Base-by-base conservation (phyloP, 1,140 invertebrate genomes). In the Acromyrmex heyeri region DNA sequence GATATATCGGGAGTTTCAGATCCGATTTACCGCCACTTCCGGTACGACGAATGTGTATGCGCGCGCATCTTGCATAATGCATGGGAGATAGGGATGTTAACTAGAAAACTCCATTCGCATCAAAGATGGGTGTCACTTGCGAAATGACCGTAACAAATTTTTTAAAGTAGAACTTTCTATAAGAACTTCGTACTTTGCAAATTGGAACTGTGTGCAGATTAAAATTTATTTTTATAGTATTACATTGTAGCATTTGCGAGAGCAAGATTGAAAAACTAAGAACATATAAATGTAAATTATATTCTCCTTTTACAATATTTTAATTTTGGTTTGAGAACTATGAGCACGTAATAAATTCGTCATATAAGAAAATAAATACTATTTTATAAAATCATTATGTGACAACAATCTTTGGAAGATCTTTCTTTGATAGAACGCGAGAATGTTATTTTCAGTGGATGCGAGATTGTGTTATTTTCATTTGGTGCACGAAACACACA, bases 21-120 rank as follows among this genome's bases (percentile, higher is more conserved):
- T 92, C 88, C 89, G 92, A 93, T 92, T 93, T 93, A 91, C 86
- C 91, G 89, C 86, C 85, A 90, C 90, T 93, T 93, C 88, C 87
- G 86, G 44, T 76, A 86, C 83, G 87, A 91, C 86, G 88, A 86
- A 82, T 88, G 88, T 91, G 50, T 57, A 81, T 72, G 79, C 86
- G 92, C 85, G 81, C 91, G 76, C 86, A 79, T 85, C 12, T 53
- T 91, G 92, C 92, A 93, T 92, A 91, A 93, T 93, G 92, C 91
- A 92, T 89, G 79, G 86, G 88, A 92, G 93, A 88, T 87, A 72
- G 85, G 82, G 79, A 90, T 67, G 89, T 90, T 89, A 93, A 93
- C 88, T 90, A 76, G 92, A 91, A 85, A 91, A 91, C 90, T 93
- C 90, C 88, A 92, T 92, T 93, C 76, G 73, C 67, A 65, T 75